Percentiles rank a stretch among this genome's conserved stretches.
Evolutionary conservation across 2,113 vertebrate genomes (phyloP).

Genomic region (Guaruba guarouba): DNA sequence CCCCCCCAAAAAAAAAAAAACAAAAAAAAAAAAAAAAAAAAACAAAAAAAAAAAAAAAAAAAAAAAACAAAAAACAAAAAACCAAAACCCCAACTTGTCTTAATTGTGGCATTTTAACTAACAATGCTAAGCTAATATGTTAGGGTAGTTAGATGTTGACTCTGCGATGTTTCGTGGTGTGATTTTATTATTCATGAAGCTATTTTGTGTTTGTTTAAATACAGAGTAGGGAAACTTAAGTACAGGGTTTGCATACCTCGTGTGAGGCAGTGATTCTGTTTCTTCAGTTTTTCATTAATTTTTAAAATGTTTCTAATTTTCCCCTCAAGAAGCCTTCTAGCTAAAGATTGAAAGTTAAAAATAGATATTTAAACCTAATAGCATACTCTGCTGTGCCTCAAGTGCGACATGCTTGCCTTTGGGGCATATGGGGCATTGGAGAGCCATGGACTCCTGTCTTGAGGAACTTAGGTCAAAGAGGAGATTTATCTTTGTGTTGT

Average conservation of each 20-base stretch:
- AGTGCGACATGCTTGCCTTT: fast-evolving
- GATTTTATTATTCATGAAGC: background rate
- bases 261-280: background rate
- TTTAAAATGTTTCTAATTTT: background rate
- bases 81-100: background rate
- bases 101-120: background rate
- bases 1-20: too few species aligned
- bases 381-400: background rate
- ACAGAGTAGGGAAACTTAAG: background rate
- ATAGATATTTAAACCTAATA: background rate
- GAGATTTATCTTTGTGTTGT: background rate
- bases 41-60: too few species aligned
- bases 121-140: background rate
- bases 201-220: background rate
- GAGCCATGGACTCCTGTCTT: background rate
- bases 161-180: background rate
- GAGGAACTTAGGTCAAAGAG: background rate
- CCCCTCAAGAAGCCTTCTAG: background rate
- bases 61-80: too few species aligned
- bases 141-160: background rate
- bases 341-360: background rate
- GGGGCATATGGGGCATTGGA: fast-evolving
- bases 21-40: too few species aligned
- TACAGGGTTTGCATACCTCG: background rate
- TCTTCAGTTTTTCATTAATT: background rate